Conservation (phyloP, 2,888 invertebrate genomes). For the Byasa hedistus region DNA sequence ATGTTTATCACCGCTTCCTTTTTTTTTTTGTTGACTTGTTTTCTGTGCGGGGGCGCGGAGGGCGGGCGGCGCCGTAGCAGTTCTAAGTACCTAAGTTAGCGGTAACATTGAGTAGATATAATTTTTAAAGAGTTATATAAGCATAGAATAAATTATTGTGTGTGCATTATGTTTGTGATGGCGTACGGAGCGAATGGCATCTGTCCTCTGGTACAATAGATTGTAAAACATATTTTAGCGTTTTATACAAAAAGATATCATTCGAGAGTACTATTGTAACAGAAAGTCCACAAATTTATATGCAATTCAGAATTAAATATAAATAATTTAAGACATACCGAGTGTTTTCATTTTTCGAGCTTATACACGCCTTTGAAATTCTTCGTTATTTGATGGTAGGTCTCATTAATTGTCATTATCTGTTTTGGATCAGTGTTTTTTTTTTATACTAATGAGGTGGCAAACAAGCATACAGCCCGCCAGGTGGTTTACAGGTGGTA, state of each 20-base stretch:
- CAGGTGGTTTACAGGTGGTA: no score
- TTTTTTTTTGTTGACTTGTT: neutral
- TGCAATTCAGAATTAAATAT: slow-evolving; percentile 77
- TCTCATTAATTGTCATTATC: no score
- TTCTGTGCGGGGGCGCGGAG: neutral
- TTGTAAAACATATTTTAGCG: slow-evolving; percentile 72
- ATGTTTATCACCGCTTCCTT: no score
- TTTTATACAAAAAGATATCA: slow-evolving; percentile 77
- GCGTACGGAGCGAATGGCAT: slow-evolving; percentile 56
- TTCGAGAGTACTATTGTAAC: slow-evolving; percentile 77
- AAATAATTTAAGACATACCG: slow-evolving; percentile 70
- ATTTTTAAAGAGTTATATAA: slow-evolving; percentile 63
- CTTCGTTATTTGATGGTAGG: no score
- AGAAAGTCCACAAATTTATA: slow-evolving; percentile 80
- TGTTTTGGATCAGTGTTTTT: no score
- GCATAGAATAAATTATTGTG: slow-evolving; percentile 77
- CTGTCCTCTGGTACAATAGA: slow-evolving; percentile 69
- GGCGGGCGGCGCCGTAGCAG: neutral
- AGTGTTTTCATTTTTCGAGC: slow-evolving; percentile 48
- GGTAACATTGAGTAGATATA: slow-evolving; percentile 70
- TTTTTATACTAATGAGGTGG: no score
- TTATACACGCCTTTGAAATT: no score
- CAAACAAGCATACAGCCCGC: no score
- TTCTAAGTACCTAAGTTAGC: slow-evolving; percentile 68
- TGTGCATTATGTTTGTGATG: slow-evolving; percentile 72